A percentile compares a stretch with the other conserved stretches of the same genome.
These are phyloP conservation scores for Dunckerocampus dactyliophorus DNA, from an alignment of 2,113 vertebrate species.

Conservation along the genomic window DNA sequence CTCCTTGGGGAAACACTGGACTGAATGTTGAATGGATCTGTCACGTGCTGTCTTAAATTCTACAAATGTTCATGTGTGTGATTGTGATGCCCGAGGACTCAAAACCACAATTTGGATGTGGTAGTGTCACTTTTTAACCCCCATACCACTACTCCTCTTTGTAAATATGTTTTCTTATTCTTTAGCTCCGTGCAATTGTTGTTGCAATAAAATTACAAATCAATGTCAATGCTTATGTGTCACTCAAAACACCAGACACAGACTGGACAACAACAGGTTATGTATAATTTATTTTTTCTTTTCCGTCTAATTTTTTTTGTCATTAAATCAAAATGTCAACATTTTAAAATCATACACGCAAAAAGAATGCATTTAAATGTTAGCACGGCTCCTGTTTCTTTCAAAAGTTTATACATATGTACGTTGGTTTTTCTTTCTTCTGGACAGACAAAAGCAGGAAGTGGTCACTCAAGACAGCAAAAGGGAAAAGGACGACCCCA, in stretches of 20 bases:
- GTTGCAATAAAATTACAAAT: conserved; percentile 74
- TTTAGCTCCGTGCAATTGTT: conserved; percentile 72
- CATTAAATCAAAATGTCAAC: conserved; percentile 92
- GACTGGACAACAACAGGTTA: conserved; percentile 50
- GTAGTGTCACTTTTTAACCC: conserved; percentile 61
- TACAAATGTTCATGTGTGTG: conserved; percentile 22
- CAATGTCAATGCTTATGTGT: conserved; percentile 35
- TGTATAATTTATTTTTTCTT: conserved; percentile 78
- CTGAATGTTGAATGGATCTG: conserved; percentile 43
- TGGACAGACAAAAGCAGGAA: conserved; percentile 67
- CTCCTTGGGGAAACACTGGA: conserved; percentile 61
- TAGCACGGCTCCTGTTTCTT: conserved; percentile 83
- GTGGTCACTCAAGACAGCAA: conserved; percentile 62
- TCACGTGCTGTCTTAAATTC: conserved; percentile 40
- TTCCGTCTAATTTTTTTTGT: conserved; percentile 71
- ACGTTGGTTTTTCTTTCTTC: conserved; percentile 73
- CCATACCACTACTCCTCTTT: conserved; percentile 72
- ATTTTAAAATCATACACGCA: conserved; percentile 94
- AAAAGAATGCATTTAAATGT: conserved; percentile 84
- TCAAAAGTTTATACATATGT: conserved; percentile 93
- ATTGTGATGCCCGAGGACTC: conserved; percentile 64
- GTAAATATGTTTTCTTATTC: conserved; percentile 65
- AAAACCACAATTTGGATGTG: conserved; percentile 62
- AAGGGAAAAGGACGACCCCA: conserved; percentile 44
- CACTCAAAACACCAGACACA: not conserved